These are phyloP conservation scores for Oncopeltus fasciatus DNA, from an alignment of 1,140 invertebrate genomes.

Conservation along the genomic window DNA sequence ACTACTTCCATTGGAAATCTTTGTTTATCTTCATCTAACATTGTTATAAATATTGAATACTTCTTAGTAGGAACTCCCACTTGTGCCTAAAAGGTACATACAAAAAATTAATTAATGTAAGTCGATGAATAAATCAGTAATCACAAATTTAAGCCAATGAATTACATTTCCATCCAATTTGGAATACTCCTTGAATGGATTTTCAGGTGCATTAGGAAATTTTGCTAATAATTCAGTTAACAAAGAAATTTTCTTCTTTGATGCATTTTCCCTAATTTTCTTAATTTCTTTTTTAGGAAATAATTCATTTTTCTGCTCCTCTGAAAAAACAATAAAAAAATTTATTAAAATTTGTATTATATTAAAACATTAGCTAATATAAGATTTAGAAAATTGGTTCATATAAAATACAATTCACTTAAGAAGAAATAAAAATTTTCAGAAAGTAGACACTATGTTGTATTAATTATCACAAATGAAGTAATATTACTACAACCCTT, in stretches of 20 bases:
- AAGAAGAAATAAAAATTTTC: too few species aligned
- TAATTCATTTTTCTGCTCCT: constrained; percentile 47
- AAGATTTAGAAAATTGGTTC: too few species aligned
- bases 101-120: not conserved
- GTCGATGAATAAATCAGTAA: not conserved
- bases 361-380: too few species aligned
- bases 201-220: constrained; percentile 55
- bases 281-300: constrained; percentile 42
- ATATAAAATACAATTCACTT: too few species aligned
- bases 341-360: not conserved
- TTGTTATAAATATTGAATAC: constrained; percentile 74
- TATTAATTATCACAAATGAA: too few species aligned
- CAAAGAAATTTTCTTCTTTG: constrained; percentile 34
- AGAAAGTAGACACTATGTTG: too few species aligned
- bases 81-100: constrained; percentile 30
- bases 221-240: constrained; percentile 59
- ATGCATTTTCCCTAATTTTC: constrained; percentile 32
- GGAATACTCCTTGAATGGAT: constrained; percentile 78
- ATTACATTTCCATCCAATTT: constrained; percentile 75
- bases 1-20: constrained; percentile 71
- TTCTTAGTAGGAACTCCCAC: constrained; percentile 59
- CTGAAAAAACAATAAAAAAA: constrained; percentile 17
- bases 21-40: constrained; percentile 61
- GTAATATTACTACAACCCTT: too few species aligned
- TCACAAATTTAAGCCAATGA: not conserved